Percentiles rank a stretch among this genome's conserved stretches.
phyloP scores from a whole-genome alignment of 37 sponge, comb jelly and placozoan genomes.

The Spongilla lacustris region DNA sequence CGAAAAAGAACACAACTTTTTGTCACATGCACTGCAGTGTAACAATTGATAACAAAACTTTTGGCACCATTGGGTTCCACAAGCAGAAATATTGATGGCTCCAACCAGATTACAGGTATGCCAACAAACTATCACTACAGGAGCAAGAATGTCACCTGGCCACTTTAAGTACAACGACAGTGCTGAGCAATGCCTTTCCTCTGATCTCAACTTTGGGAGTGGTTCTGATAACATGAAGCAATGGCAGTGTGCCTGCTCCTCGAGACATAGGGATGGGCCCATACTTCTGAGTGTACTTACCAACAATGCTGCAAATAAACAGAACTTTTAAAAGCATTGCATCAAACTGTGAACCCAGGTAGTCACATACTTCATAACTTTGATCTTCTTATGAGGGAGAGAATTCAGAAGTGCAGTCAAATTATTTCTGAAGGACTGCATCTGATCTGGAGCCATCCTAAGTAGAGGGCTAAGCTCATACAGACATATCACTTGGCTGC shows the following conservation, averaged over 20 bases:
- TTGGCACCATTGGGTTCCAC: too few species aligned
- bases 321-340: neutral
- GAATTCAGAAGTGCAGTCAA: neutral
- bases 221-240: slow-evolving; percentile 37
- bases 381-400: slow-evolving; percentile 21
- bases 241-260: slow-evolving; percentile 4
- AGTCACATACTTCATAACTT: slow-evolving; percentile 57
- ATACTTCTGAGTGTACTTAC: neutral
- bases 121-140: too few species aligned
- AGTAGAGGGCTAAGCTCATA: slow-evolving; percentile 63
- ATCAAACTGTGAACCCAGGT: neutral
- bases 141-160: neutral
- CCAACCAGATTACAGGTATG: too few species aligned
- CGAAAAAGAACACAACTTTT: too few species aligned
- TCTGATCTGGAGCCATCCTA: slow-evolving; percentile 8
- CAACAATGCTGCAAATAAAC: slow-evolving; percentile 42
- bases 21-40: too few species aligned
- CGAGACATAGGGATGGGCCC: slow-evolving; percentile 39
- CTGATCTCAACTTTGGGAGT: slow-evolving; percentile 15
- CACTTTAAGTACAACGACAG: slow-evolving; percentile 10
- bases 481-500: slow-evolving; percentile 47
- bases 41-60: too few species aligned
- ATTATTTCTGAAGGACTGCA: slow-evolving; percentile 7
- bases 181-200: slow-evolving; percentile 41
- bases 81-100: too few species aligned